Evolutionary conservation across 2,113 vertebrate genomes (phyloP).

Genomic region (Osmerus eperlanus): DNA sequence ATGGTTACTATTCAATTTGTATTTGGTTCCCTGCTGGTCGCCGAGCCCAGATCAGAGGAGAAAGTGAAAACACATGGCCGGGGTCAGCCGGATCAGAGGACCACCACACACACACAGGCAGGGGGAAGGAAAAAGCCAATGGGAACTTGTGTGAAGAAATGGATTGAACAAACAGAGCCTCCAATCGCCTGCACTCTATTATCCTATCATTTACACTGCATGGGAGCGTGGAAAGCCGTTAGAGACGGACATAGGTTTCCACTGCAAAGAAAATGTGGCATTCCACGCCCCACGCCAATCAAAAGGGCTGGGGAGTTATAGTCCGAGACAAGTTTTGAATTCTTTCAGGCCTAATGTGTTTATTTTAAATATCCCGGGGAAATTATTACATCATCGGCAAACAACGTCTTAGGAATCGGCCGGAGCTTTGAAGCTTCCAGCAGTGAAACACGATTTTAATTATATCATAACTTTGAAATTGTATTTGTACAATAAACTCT

Average conservation of each 20-base stretch:
- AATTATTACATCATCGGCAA: conserved; percentile 90
- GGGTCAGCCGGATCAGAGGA: conserved; percentile 98
- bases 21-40: conserved; percentile 99
- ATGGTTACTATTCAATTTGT: conserved; percentile 99
- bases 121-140: conserved; percentile 84
- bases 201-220: conserved; percentile 97
- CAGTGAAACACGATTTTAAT: conserved; percentile 86
- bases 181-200: conserved; percentile 94
- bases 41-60: conserved; percentile 98
- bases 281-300: conserved; percentile 80
- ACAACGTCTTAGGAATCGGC: conserved; percentile 75
- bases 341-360: conserved; percentile 90
- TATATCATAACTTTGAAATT: conserved; percentile 88
- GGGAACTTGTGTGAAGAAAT: conserved; percentile 95
- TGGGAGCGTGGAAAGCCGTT: conserved; percentile 88
- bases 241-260: conserved; percentile 76
- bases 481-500: conserved; percentile 87
- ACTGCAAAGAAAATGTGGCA: conserved; percentile 76
- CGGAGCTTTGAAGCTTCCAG: conserved; percentile 79
- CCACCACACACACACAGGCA: conserved; percentile 89
- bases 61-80: conserved; percentile 99
- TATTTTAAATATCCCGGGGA: conserved; percentile 94
- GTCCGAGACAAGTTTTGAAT: conserved; percentile 88
- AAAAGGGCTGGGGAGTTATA: conserved; percentile 76
- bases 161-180: conserved; percentile 96